Percentiles rank a stretch among this genome's conserved stretches.
phyloP scores from a whole-genome alignment of 2,888 invertebrate genomes.

The Spialia ferax region DNA sequence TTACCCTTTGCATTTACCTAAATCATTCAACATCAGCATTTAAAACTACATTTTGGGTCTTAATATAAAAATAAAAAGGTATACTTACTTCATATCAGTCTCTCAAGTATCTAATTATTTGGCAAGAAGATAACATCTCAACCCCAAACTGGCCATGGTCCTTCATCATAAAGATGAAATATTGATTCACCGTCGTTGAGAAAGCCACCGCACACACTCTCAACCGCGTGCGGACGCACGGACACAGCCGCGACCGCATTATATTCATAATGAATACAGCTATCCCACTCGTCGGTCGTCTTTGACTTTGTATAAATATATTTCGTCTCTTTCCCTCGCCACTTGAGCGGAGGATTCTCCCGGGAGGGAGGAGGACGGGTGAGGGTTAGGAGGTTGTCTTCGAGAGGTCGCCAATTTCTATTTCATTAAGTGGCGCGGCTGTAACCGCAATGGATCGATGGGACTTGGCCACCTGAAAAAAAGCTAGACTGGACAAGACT shows the following conservation, averaged over 20 bases:
- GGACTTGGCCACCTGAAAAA: slow-evolving; percentile 68
- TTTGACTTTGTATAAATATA: slow-evolving; percentile 86
- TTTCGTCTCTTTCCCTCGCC: slow-evolving; percentile 77
- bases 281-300: slow-evolving; percentile 84
- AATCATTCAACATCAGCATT: neutral
- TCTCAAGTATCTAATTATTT: slow-evolving; percentile 37
- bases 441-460: slow-evolving; percentile 82
- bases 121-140: slow-evolving; percentile 50
- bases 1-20: too few relatives aligned
- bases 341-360: slow-evolving; percentile 69
- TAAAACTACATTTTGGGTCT: neutral
- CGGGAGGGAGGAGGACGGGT: slow-evolving; percentile 74
- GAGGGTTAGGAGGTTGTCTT: slow-evolving; percentile 82
- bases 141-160: slow-evolving; percentile 62
- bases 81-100: too few relatives aligned
- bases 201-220: slow-evolving; percentile 70
- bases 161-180: slow-evolving; percentile 79
- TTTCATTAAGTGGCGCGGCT: slow-evolving; percentile 83
- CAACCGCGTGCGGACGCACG: slow-evolving; percentile 71
- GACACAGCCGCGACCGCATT: slow-evolving; percentile 83
- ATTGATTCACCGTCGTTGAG: slow-evolving; percentile 81
- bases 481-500: slow-evolving; percentile 42
- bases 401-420: slow-evolving; percentile 85
- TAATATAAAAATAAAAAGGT: neutral
- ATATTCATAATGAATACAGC: slow-evolving; percentile 87